Conservation (phyloP, 2,113 vertebrate genomes). For the Pelodiscus sinensis region DNA sequence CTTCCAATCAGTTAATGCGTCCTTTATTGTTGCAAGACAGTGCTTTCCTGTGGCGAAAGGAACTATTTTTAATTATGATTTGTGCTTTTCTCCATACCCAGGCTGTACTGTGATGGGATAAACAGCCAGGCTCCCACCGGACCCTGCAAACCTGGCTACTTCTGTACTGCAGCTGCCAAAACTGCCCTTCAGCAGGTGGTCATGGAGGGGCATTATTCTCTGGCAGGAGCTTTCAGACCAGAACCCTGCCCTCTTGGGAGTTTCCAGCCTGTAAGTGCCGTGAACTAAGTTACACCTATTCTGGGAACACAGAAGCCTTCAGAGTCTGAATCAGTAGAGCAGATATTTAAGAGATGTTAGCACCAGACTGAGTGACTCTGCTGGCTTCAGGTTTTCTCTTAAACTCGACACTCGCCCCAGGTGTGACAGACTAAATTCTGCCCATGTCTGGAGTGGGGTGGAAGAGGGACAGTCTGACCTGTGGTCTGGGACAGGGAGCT, state of each 20-base stretch:
- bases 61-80: not conserved
- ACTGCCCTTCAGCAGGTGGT: conserved; percentile 81
- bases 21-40: rapidly evolving
- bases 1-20: not conserved
- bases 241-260: conserved; percentile 84
- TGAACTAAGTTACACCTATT: rapidly evolving
- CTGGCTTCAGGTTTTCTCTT: not conserved
- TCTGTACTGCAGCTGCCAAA: conserved; percentile 82
- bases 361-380: rapidly evolving
- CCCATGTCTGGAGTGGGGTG: not conserved
- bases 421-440: not conserved
- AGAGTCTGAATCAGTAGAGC: rapidly evolving
- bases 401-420: rapidly evolving
- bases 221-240: conserved; percentile 78
- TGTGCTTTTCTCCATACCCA: not conserved
- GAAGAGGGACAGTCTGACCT: not conserved
- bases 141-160: conserved; percentile 85
- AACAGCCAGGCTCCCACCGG: conserved; percentile 82
- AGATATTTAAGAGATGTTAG: not conserved
- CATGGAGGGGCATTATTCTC: conserved; percentile 81
- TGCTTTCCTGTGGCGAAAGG: not conserved
- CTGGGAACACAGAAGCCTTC: not conserved
- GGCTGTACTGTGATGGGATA: conserved; percentile 82
- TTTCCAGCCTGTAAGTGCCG: conserved; percentile 84
- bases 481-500: not conserved